Conservation (phyloP, 1,140 invertebrate genomes). For the Periplaneta americana region DNA sequence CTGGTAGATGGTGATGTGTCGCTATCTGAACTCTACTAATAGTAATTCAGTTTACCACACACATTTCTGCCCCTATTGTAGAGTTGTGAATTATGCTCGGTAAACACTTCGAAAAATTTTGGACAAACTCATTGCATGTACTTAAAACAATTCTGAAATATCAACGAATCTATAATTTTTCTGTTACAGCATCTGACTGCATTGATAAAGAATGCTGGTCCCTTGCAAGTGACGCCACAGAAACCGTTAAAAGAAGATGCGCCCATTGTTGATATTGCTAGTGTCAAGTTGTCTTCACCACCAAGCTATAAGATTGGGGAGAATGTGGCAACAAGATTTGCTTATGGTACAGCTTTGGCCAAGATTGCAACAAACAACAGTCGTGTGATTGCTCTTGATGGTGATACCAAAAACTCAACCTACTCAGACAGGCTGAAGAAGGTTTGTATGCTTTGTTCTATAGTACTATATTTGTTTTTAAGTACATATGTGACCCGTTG, state of each 20-base stretch:
- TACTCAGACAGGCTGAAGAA: slow-evolving; percentile 89
- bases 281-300: slow-evolving; percentile 73
- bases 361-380: slow-evolving; percentile 81
- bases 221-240: slow-evolving; percentile 49
- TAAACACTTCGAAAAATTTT: too few species aligned
- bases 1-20: too few species aligned
- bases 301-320: slow-evolving; percentile 81
- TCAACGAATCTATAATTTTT: not conserved
- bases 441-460: slow-evolving; percentile 32
- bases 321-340: slow-evolving; percentile 83
- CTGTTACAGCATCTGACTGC: slow-evolving; percentile 53
- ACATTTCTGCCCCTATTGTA: too few species aligned
- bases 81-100: too few species aligned
- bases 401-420: slow-evolving; percentile 98
- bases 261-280: slow-evolving; percentile 63
- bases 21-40: too few species aligned
- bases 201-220: slow-evolving; percentile 56
- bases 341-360: slow-evolving; percentile 90
- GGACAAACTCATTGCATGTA: too few species aligned
- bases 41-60: too few species aligned
- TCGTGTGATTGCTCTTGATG: slow-evolving; percentile 87
- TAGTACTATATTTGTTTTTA: not conserved
- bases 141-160: too few species aligned
- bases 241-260: slow-evolving; percentile 64
- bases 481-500: too few species aligned